Evolutionary conservation across 2,888 invertebrate species (phyloP).

Genomic region (Mellilla xanthometata): DNA sequence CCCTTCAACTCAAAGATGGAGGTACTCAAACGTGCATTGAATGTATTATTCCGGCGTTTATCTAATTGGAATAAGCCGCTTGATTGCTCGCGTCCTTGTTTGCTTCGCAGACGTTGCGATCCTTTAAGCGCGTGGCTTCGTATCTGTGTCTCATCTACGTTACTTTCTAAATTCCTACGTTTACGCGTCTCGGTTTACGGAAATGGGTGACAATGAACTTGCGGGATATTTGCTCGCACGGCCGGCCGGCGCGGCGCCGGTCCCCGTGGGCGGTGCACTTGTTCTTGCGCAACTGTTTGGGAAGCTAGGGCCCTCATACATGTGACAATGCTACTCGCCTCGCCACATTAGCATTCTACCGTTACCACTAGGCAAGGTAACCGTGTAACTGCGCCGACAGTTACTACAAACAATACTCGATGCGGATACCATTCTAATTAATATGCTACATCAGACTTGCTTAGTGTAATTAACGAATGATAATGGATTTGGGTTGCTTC

Average conservation of each 20-base stretch:
- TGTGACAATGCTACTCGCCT: slow-evolving; percentile 58
- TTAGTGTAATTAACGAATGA: slow-evolving; percentile 31
- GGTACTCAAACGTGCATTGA: slow-evolving; percentile 26
- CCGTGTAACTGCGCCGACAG: slow-evolving; percentile 27
- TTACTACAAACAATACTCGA: slow-evolving; percentile 24
- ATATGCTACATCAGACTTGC: slow-evolving; percentile 28
- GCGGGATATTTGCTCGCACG: slow-evolving; percentile 43
- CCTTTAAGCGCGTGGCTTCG: slow-evolving; percentile 8
- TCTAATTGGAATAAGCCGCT: slow-evolving; percentile 32
- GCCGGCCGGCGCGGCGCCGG: slow-evolving; percentile 32
- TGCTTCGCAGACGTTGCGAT: slow-evolving; percentile 17
- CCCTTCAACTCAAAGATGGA: slow-evolving; percentile 32
- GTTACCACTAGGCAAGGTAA: slow-evolving; percentile 53
- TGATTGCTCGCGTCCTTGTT: slow-evolving; percentile 32
- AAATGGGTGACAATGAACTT: slow-evolving; percentile 72
- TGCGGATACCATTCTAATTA: slow-evolving; percentile 31
- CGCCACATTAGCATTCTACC: slow-evolving; percentile 76
- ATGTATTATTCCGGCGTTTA: slow-evolving; percentile 32
- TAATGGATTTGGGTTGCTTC: slow-evolving; percentile 31
- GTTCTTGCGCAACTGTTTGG: slow-evolving; percentile 71
- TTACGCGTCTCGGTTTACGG: slow-evolving; percentile 30
- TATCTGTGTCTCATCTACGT: slow-evolving; percentile 4
- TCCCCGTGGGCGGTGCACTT: slow-evolving; percentile 62
- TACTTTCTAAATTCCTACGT: slow-evolving; percentile 32
- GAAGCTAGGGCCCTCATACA: slow-evolving; percentile 52